Evolutionary conservation across 2,888 invertebrate species (phyloP).

Genomic region (Carterocephalus palaemon): DNA sequence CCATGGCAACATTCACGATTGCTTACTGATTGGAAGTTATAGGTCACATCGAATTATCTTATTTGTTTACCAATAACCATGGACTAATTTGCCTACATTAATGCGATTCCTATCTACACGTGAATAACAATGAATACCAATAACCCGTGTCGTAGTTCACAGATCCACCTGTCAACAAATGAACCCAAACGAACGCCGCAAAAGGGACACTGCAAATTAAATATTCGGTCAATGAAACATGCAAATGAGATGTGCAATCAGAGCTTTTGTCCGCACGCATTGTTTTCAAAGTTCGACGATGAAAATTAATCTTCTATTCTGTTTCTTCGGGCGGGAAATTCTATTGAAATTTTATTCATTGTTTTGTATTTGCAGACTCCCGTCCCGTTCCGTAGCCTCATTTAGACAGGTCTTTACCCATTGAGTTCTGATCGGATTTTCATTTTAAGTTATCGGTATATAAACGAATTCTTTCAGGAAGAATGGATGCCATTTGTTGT

Average conservation of each 20-base stretch:
- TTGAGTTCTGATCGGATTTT: neutral
- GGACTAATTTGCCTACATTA: neutral
- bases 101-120: neutral
- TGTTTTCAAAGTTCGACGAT: constrained; percentile 43
- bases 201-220: constrained; percentile 50
- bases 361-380: constrained; percentile 7
- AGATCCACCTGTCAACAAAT: constrained; percentile 22
- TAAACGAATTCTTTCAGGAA: no score
- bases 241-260: constrained; percentile 70
- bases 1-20: no score
- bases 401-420: constrained; percentile 4
- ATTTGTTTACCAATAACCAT: neutral
- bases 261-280: constrained; percentile 58
- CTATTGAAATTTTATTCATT: constrained; percentile 17
- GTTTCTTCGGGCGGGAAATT: constrained; percentile 14
- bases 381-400: neutral
- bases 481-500: no score
- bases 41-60: neutral
- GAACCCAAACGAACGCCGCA: constrained; percentile 28
- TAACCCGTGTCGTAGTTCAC: neutral
- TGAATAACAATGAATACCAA: neutral
- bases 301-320: constrained; percentile 30
- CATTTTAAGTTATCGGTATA: no score
- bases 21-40: neutral
- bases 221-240: constrained; percentile 71